Conservation (phyloP, 2,113 vertebrate genomes). For the Tautogolabrus adspersus region DNA sequence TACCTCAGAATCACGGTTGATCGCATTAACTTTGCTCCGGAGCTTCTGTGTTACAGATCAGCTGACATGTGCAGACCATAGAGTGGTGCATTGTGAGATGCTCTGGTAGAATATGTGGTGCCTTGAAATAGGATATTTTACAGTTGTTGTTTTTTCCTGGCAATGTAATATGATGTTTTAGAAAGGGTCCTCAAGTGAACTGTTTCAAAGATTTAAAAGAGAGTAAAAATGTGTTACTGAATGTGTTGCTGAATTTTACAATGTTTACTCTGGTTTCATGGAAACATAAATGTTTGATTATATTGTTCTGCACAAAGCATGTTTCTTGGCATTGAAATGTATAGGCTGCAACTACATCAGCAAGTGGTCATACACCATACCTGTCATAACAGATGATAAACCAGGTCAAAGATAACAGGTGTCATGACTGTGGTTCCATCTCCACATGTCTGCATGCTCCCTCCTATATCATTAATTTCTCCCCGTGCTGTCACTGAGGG, state of each 20-base stretch:
- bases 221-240: background rate
- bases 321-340: constrained; percentile 29
- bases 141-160: constrained; percentile 21
- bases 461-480: constrained; percentile 10
- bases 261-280: constrained; percentile 12
- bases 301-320: constrained; percentile 6
- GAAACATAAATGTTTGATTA: constrained; percentile 21
- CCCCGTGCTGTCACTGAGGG: constrained; percentile 13
- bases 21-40: constrained; percentile 52
- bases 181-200: constrained; percentile 25
- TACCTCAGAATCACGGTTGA: constrained; percentile 62
- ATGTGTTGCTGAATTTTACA: constrained; percentile 20
- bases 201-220: constrained; percentile 26
- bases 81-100: constrained; percentile 16
- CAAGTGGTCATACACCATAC: constrained; percentile 16
- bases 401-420: constrained; percentile 51
- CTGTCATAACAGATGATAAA: constrained; percentile 46
- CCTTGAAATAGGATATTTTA: constrained; percentile 51
- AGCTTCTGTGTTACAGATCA: constrained; percentile 37
- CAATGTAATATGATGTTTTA: constrained; percentile 16
- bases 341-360: constrained; percentile 22
- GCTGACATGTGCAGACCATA: constrained; percentile 29
- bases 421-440: constrained; percentile 27
- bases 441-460: background rate
- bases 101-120: constrained; percentile 24